These are phyloP conservation scores for Sturmia bella DNA, from an alignment of 2,888 invertebrate genomes.

Conservation along the genomic window DNA sequence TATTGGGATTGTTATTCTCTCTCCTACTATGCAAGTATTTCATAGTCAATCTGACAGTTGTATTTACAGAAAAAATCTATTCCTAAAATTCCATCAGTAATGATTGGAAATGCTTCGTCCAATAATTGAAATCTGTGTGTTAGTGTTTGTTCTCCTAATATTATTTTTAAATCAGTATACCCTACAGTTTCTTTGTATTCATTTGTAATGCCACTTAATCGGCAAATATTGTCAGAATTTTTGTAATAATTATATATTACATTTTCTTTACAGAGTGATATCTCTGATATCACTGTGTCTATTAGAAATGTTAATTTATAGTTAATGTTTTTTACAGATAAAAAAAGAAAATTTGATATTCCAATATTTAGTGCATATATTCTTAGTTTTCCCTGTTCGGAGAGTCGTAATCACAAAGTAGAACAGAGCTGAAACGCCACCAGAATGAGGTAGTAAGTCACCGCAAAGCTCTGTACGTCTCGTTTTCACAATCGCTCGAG, in stretches of 20 bases:
- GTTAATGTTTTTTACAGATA: conserved; percentile 9
- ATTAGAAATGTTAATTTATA: background rate
- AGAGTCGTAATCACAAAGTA: too few species aligned
- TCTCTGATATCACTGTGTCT: too few species aligned
- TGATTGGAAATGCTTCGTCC: too few species aligned
- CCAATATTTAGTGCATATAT: conserved; percentile 2
- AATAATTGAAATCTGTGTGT: background rate
- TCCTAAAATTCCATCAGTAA: conserved; percentile 6
- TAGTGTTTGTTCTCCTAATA: conserved; percentile 1
- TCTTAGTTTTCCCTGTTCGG: conserved; percentile 2
- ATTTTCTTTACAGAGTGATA: too few species aligned
- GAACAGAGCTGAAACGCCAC: too few species aligned
- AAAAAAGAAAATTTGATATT: conserved; percentile 1
- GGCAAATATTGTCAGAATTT: conserved; percentile 16
- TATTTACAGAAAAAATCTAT: conserved; percentile 16
- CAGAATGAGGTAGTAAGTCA: too few species aligned
- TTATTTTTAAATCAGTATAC: too few species aligned
- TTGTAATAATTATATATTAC: conserved; percentile 3
- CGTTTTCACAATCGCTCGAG: too few species aligned
- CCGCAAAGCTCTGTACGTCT: too few species aligned
- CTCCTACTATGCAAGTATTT: background rate
- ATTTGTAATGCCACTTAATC: background rate
- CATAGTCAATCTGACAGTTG: background rate
- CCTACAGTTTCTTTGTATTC: too few species aligned
- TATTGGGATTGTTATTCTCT: background rate